Percentiles rank a stretch among this genome's conserved stretches.
Conservation (phyloP, 2,888 invertebrate species). For the Cistogaster globosa region DNA sequence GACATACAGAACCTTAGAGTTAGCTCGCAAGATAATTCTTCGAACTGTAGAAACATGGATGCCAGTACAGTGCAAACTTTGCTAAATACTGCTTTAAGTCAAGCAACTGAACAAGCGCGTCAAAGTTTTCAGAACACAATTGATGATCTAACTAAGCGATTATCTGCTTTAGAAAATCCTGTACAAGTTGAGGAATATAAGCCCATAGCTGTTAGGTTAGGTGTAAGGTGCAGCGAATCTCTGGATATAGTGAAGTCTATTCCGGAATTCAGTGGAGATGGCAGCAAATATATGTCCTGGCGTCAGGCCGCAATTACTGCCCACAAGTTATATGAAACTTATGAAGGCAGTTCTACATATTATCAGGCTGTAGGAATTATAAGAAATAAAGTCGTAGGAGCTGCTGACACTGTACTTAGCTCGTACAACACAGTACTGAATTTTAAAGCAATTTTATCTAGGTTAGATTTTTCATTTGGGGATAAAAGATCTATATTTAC, state of each 20-base stretch:
- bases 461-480: constrained; percentile 71
- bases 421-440: constrained; percentile 39
- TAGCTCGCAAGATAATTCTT: too few relatives aligned
- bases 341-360: too few relatives aligned
- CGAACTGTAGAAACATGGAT: too few relatives aligned
- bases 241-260: constrained; percentile 37
- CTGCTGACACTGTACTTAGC: constrained; percentile 19
- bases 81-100: too few relatives aligned
- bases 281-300: neutral
- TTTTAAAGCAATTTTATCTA: constrained; percentile 33
- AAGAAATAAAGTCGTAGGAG: constrained; percentile 28
- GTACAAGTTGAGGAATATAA: constrained; percentile 33
- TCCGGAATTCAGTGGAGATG: constrained; percentile 23
- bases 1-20: too few relatives aligned
- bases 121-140: constrained; percentile 22
- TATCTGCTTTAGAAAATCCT: constrained; percentile 30
- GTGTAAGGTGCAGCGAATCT: constrained; percentile 29
- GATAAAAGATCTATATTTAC: constrained; percentile 68
- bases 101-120: too few relatives aligned
- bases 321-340: constrained; percentile 18
- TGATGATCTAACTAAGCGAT: constrained; percentile 26
- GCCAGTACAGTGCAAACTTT: too few relatives aligned
- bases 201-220: constrained; percentile 20
- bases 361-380: too few relatives aligned
- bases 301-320: neutral